Percentiles rank a stretch among this genome's conserved stretches.
phyloP scores from a whole-genome alignment of 1,140 invertebrate species.

The Amphibalanus amphitrite region DNA sequence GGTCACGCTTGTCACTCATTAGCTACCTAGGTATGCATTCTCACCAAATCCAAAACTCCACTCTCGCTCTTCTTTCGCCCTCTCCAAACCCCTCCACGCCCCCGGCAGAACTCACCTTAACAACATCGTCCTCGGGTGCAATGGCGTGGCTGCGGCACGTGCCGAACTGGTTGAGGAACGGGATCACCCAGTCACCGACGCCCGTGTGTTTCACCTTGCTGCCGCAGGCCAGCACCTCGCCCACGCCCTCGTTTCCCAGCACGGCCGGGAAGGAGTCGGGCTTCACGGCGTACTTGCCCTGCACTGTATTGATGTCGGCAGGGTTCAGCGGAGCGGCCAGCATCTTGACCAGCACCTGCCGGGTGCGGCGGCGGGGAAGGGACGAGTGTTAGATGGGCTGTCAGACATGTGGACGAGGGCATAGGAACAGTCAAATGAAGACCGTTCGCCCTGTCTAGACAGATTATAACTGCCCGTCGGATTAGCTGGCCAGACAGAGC shows the following conservation, averaged over 20 bases:
- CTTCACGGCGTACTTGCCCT: slow-evolving; percentile 84
- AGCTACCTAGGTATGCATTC: too few species aligned
- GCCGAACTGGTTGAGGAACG: slow-evolving; percentile 47
- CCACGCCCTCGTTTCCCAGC: slow-evolving; percentile 85
- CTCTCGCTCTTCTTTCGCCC: too few species aligned
- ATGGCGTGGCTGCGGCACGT: slow-evolving; percentile 68
- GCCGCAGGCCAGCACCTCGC: slow-evolving; percentile 42
- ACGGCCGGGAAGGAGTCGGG: slow-evolving; percentile 55
- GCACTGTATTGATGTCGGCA: slow-evolving; percentile 96
- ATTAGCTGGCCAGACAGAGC: too few species aligned
- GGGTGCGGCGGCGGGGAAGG: too few species aligned
- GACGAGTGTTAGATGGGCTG: too few species aligned
- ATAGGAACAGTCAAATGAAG: too few species aligned
- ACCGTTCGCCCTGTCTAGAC: too few species aligned
- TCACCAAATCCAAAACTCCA: too few species aligned
- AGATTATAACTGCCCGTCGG: too few species aligned
- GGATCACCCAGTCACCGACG: slow-evolving; percentile 67
- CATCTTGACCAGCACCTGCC: slow-evolving; percentile 60
- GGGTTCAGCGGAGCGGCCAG: slow-evolving; percentile 86
- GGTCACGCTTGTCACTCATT: too few species aligned
- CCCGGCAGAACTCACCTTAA: slow-evolving; percentile 38
- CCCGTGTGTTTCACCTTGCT: slow-evolving; percentile 38
- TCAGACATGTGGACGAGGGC: too few species aligned
- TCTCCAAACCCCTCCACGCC: too few species aligned
- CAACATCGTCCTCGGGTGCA: slow-evolving; percentile 40